A percentile compares a stretch with the other conserved stretches of the same genome.
Conservation (phyloP, 2,888 invertebrate genomes). For the Himalopsyche tibetana region DNA sequence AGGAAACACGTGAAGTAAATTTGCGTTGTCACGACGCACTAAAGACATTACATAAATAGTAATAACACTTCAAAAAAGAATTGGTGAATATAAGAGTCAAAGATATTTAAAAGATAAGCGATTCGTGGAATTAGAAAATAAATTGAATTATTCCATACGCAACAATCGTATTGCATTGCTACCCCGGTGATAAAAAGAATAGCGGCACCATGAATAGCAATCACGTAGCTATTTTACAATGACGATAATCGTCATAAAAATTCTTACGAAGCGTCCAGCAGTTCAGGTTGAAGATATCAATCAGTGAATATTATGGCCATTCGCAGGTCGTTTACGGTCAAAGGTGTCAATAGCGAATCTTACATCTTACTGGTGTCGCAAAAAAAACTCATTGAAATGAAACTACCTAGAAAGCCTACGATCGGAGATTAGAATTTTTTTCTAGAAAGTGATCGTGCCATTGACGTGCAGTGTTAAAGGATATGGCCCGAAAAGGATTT, state of each 20-base stretch:
- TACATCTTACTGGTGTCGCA: not conserved
- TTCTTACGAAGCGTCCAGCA: not conserved
- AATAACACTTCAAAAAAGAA: no score
- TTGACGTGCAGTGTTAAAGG: not conserved
- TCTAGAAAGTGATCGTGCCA: not conserved
- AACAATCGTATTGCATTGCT: no score
- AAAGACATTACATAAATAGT: no score
- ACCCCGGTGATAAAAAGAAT: no score
- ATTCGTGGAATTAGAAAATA: no score
- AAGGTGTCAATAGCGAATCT: not conserved
- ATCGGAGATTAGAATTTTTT: not conserved
- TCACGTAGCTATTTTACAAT: not conserved
- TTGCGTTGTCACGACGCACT: no score
- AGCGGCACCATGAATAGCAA: not conserved
- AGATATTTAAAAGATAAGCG: no score
- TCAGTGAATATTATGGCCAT: not conserved
- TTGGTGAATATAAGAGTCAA: no score
- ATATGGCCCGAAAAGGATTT: not conserved
- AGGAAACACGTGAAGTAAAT: no score
- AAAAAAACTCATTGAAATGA: not conserved
- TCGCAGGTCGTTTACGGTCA: slow-evolving; percentile 21
- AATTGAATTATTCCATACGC: no score
- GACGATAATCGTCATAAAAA: not conserved
- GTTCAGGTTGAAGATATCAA: not conserved
- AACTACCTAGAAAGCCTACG: not conserved